Base-by-base conservation (phyloP, 1,140 invertebrate genomes). In the Pogonomyrmex californicus region DNA sequence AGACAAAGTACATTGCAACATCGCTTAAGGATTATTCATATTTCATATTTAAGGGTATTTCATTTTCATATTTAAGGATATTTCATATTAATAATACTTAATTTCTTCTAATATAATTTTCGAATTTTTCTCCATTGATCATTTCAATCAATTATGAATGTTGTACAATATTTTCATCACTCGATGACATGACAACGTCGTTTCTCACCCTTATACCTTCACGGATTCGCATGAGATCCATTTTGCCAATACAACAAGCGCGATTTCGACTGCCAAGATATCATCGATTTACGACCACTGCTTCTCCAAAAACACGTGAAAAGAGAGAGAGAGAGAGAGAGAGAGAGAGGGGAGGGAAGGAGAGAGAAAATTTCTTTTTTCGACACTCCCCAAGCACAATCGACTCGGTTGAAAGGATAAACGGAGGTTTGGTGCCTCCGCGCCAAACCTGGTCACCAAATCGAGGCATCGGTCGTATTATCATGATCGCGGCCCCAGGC, bases 391-490 rank as follows among this genome's bases (percentile, higher is more conserved):
- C 56, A 30, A 60, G n/a, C 54, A 73, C 79, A 60, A 83, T 38
- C 14, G 68, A 62, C n/a, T 30, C 44, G 30, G 4, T 7, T 38
- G 33, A n/a, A 62, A 62, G 68, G 68, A 73, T 83, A 83, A 83
- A 83, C 79, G 68, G 41, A n/a, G n/a, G n/a, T n/a, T n/a, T n/a
- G 36, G 36, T 41, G 65, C 17, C 41, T 38, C 14, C 54, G 23
- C 63, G 47, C 49, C 23, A 78, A 58, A 49, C 33, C 33, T 68
- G 85, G 58, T 60, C 85, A 36, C 41, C 73, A 54, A 75, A 58
- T 36, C 66, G 88, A 90, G 85, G 88, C 86, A 93, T 95, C 91
- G 91, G 91, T 10, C 91, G 93, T 94, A 95, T 94, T 94, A 94
- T 94, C 93, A 92, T 94, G 93, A 90, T 88, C 92, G 91, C 92